These are phyloP conservation scores for Macrobrachium rosenbergii DNA, from an alignment of 1,140 invertebrate species.

Conservation along the genomic window DNA sequence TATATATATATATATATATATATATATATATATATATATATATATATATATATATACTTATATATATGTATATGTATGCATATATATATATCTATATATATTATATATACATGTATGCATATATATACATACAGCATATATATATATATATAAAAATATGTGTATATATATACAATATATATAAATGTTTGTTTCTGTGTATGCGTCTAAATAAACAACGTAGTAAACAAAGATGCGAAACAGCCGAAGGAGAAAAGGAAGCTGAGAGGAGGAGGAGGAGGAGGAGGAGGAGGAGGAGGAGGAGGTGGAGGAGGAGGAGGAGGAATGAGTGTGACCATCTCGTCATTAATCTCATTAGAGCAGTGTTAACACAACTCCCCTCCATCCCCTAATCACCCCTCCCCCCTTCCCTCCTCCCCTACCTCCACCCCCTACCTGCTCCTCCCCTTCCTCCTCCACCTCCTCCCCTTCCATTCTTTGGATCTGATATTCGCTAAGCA, in stretches of 20 bases:
- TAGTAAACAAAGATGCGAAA: background rate
- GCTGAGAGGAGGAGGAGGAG: background rate
- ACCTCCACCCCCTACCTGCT: background rate
- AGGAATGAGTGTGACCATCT: slow-evolving; percentile 8
- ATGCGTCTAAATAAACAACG: background rate
- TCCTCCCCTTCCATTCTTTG: background rate
- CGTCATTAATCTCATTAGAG: slow-evolving; percentile 43
- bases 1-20: slow-evolving; percentile 15
- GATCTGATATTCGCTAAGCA: background rate
- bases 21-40: slow-evolving; percentile 11
- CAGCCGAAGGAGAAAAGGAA: background rate
- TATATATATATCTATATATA: slow-evolving; percentile 25
- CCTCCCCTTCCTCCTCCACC: background rate
- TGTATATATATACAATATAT: background rate
- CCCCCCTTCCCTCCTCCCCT: background rate
- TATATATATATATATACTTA: slow-evolving; percentile 7
- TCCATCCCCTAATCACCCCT: background rate
- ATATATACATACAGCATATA: background rate
- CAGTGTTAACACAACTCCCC: slow-evolving; percentile 12
- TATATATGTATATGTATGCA: slow-evolving; percentile 1
- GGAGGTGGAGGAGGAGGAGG: background rate
- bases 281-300: too few species aligned
- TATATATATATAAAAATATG: background rate
- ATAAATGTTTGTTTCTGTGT: slow-evolving; percentile 10
- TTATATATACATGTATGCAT: slow-evolving; percentile 15